phyloP scores from a whole-genome alignment of 2,888 invertebrate species.

The Metalampra italica region DNA sequence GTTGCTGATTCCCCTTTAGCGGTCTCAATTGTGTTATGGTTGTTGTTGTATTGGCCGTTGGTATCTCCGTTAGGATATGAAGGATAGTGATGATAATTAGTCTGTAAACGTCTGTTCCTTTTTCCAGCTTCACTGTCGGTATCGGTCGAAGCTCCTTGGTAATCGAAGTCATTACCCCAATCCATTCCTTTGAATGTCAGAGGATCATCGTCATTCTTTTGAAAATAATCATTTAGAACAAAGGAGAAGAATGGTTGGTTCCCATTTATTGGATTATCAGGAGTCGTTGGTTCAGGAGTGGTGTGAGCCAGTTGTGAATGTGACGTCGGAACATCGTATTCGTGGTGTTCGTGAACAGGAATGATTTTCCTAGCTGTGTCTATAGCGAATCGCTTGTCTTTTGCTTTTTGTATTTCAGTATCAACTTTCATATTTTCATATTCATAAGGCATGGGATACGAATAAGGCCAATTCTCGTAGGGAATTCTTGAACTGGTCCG shows the following conservation, averaged over 20 bases:
- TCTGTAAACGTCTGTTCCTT: conserved; percentile 29
- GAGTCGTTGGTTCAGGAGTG: conserved; percentile 18
- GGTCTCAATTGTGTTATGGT: conserved; percentile 8
- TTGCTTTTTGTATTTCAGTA: conserved; percentile 40
- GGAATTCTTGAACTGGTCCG: conserved; percentile 41
- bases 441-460: conserved; percentile 48
- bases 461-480: conserved; percentile 52
- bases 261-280: conserved; percentile 48
- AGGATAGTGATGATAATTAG: conserved; percentile 12
- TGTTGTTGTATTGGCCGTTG: not conserved
- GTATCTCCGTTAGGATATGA: not conserved
- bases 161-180: conserved; percentile 49
- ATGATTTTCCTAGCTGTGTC: conserved; percentile 33
- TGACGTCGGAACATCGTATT: conserved; percentile 31
- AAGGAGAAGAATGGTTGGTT: conserved; percentile 57
- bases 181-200: conserved; percentile 46
- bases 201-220: conserved; percentile 50
- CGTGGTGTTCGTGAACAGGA: conserved; percentile 53
- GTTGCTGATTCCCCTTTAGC: conserved; percentile 20
- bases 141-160: conserved; percentile 11
- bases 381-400: conserved; percentile 50
- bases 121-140: conserved; percentile 20
- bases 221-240: conserved; percentile 54
- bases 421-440: conserved; percentile 41
- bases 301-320: conserved; percentile 8